A percentile compares a stretch with the other conserved stretches of the same genome.
Evolutionary conservation across 1,140 invertebrate species (phyloP).

Genomic region (Magallana ariakensis): DNA sequence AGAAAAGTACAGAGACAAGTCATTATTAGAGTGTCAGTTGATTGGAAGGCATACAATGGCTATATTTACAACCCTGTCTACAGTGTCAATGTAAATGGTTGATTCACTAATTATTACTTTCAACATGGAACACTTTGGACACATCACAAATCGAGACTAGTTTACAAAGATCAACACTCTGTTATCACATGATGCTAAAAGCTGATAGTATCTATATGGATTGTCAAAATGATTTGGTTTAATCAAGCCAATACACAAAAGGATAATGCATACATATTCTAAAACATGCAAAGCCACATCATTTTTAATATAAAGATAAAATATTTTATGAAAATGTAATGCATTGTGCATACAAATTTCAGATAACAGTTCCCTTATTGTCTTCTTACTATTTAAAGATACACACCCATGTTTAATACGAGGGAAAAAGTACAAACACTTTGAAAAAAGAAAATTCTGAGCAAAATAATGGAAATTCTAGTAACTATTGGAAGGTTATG

Average conservation of each 20-base stretch:
- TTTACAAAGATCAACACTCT: neutral
- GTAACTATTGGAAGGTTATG: neutral
- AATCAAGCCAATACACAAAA: conserved; percentile 15
- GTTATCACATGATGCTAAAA: conserved; percentile 4
- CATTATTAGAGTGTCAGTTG: no score
- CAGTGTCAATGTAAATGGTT: no score
- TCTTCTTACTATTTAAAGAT: neutral
- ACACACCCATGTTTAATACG: neutral
- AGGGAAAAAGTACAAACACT: neutral
- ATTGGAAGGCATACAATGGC: no score
- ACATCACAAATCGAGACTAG: conserved; percentile 21
- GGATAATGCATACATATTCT: neutral
- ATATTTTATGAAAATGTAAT: neutral
- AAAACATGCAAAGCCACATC: neutral
- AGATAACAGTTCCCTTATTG: neutral
- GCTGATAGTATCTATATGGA: neutral
- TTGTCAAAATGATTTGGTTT: conserved; percentile 31
- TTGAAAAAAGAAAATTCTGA: conserved; percentile 20
- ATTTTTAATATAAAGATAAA: neutral
- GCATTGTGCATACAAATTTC: neutral
- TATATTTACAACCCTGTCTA: no score
- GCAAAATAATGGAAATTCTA: conserved; percentile 20
- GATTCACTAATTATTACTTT: no score
- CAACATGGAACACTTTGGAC: neutral
- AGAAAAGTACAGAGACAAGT: no score